A percentile compares a stretch with the other conserved stretches of the same genome.
Evolutionary conservation across 2,888 invertebrate genomes (phyloP).

Genomic region (Callosobruchus maculatus): DNA sequence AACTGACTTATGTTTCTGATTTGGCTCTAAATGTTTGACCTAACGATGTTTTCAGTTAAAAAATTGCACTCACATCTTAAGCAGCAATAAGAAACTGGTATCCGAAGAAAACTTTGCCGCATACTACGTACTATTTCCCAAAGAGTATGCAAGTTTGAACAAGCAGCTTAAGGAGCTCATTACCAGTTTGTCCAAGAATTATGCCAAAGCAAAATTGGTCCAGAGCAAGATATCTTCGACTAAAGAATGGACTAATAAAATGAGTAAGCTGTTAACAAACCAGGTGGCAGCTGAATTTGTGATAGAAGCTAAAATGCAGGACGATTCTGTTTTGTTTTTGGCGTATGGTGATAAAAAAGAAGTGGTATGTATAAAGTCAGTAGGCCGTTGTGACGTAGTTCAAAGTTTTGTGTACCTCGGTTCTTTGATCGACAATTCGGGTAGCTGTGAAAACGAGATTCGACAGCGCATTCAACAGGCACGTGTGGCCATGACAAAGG

Average conservation of each 20-base stretch:
- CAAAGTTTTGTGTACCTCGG: no score
- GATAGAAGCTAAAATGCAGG: conserved; percentile 43
- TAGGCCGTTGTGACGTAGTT: no score
- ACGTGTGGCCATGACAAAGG: no score
- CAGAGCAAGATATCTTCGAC: conserved; percentile 34
- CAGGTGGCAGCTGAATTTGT: conserved; percentile 45
- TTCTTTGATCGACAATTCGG: no score
- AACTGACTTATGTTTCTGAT: no score
- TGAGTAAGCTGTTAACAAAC: conserved; percentile 46
- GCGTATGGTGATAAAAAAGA: conserved; percentile 53
- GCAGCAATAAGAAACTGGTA: conserved; percentile 31
- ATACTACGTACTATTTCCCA: conserved; percentile 59
- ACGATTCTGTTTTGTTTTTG: conserved; percentile 55
- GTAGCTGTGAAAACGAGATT: no score
- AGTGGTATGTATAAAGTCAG: conserved; percentile 53
- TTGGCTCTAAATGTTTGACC: conserved; percentile 4
- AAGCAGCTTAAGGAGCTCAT: conserved; percentile 57
- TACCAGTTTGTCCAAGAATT: conserved; percentile 52
- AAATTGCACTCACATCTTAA: conserved; percentile 51
- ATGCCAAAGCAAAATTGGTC: conserved; percentile 40
- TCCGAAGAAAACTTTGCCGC: conserved; percentile 51
- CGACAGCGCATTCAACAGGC: no score
- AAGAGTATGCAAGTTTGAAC: conserved; percentile 55
- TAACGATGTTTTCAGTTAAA: conserved; percentile 43
- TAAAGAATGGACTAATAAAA: conserved; percentile 35